Evolutionary conservation across 2,888 invertebrate species (phyloP).

Genomic region (Epirrhoe tristata): DNA sequence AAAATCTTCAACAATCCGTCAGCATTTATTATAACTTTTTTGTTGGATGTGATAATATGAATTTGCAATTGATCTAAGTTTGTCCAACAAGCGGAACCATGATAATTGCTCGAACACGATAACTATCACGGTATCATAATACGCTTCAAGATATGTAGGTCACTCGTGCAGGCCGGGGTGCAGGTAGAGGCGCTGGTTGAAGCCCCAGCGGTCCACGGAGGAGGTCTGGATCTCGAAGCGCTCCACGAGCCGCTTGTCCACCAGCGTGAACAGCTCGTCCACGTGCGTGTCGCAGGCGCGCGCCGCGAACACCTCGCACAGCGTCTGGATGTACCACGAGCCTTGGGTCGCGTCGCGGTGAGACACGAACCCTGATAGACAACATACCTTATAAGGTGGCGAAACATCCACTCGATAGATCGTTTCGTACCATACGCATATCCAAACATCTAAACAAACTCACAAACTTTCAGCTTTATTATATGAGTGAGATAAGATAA

Average conservation of each 20-base stretch:
- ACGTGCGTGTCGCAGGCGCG: constrained; percentile 87
- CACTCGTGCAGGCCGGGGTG: constrained; percentile 87
- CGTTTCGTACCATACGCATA: not conserved
- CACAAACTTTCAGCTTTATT: too few relatives aligned
- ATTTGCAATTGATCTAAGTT: too few relatives aligned
- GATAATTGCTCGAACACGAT: too few relatives aligned
- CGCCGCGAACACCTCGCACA: constrained; percentile 88
- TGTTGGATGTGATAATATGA: too few relatives aligned
- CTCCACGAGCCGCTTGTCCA: constrained; percentile 78
- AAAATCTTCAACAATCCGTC: too few relatives aligned
- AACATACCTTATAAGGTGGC: too few relatives aligned
- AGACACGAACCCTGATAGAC: constrained; percentile 82
- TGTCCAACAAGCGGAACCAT: too few relatives aligned
- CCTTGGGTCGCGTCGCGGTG: constrained; percentile 85
- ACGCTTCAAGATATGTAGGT: not conserved
- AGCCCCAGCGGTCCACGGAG: constrained; percentile 87
- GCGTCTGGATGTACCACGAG: constrained; percentile 89
- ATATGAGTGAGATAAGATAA: too few relatives aligned
- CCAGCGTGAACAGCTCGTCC: constrained; percentile 88
- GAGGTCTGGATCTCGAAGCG: constrained; percentile 85
- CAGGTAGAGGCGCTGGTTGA: constrained; percentile 87
- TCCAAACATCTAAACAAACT: not conserved
- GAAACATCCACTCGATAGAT: too few relatives aligned
- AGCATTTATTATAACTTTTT: too few relatives aligned
- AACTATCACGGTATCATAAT: too few relatives aligned